A percentile compares a stretch with the other conserved stretches of the same genome.
Conservation (phyloP, 2,888 invertebrate genomes). For the Muscina levida region DNA sequence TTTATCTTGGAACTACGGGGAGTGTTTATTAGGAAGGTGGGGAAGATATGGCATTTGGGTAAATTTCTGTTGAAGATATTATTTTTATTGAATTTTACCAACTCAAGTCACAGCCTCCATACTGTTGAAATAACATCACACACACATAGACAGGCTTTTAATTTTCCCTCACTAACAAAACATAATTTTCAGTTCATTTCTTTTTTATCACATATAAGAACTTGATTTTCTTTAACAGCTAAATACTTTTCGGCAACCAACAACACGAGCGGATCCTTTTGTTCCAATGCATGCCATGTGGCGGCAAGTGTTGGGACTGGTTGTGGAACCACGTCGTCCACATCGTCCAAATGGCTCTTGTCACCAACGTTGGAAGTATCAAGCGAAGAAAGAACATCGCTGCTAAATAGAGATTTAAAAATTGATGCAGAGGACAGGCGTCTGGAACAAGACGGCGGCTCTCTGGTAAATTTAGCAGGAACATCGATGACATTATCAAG, state of each 20-base stretch:
- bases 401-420: conserved; percentile 75
- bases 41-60: too few relatives aligned
- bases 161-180: too few relatives aligned
- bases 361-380: conserved; percentile 79
- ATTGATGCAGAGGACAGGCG: conserved; percentile 73
- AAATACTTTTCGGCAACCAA: conserved; percentile 65
- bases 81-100: conserved; percentile 18
- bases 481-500: conserved; percentile 71
- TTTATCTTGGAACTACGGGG: too few relatives aligned
- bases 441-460: conserved; percentile 55
- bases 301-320: conserved; percentile 56
- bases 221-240: conserved; percentile 75
- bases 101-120: conserved; percentile 24
- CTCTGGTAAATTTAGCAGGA: conserved; percentile 64
- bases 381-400: conserved; percentile 78
- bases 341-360: conserved; percentile 79
- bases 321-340: conserved; percentile 72
- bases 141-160: too few relatives aligned
- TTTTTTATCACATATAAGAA: conserved; percentile 80
- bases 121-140: too few relatives aligned
- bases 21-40: too few relatives aligned
- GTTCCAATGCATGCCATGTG: conserved; percentile 52
- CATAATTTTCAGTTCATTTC: conserved; percentile 71
- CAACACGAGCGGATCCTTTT: conserved; percentile 51
- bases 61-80: neutral